Percentiles rank a stretch among this genome's conserved stretches.
Evolutionary conservation across 1,140 invertebrate species (phyloP).

Genomic region (Lucilia sericata): DNA sequence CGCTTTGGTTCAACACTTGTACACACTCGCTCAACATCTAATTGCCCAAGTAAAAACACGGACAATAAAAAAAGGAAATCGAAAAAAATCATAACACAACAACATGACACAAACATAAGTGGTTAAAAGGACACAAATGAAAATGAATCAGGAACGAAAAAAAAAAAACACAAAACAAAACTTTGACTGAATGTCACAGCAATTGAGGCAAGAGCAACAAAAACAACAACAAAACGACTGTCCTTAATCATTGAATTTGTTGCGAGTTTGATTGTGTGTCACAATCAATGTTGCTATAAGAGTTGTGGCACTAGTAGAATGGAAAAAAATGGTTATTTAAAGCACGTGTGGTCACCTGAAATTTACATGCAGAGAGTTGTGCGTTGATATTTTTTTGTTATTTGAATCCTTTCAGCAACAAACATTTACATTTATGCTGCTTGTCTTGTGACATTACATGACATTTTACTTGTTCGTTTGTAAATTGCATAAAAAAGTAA

Average conservation of each 20-base stretch:
- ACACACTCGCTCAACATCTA: not conserved
- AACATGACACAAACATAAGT: conserved; percentile 18
- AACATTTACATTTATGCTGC: conserved; percentile 11
- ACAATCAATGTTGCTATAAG: not conserved
- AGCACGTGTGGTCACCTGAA: conserved; percentile 16
- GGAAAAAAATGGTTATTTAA: conserved; percentile 10
- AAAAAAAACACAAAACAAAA: conserved; percentile 3
- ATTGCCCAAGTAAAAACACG: conserved; percentile 11
- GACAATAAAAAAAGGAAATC: not conserved
- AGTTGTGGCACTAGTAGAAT: not conserved
- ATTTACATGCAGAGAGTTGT: conserved; percentile 10
- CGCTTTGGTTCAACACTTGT: too few species aligned
- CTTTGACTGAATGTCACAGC: conserved; percentile 27
- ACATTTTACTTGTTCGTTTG: conserved; percentile 10
- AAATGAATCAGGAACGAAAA: not conserved
- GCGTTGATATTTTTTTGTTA: not conserved
- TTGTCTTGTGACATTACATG: conserved; percentile 15
- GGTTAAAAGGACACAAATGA: conserved; percentile 32
- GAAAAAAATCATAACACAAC: not conserved
- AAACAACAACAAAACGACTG: not conserved
- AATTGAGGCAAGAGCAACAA: not conserved
- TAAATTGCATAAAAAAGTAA: not conserved
- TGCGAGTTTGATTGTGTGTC: not conserved
- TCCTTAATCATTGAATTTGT: conserved; percentile 3
- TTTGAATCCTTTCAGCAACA: not conserved